Percentiles rank a stretch among this genome's conserved stretches.
Evolutionary conservation across 2,888 invertebrate genomes (phyloP).

Genomic region (Brachycybe producta): DNA sequence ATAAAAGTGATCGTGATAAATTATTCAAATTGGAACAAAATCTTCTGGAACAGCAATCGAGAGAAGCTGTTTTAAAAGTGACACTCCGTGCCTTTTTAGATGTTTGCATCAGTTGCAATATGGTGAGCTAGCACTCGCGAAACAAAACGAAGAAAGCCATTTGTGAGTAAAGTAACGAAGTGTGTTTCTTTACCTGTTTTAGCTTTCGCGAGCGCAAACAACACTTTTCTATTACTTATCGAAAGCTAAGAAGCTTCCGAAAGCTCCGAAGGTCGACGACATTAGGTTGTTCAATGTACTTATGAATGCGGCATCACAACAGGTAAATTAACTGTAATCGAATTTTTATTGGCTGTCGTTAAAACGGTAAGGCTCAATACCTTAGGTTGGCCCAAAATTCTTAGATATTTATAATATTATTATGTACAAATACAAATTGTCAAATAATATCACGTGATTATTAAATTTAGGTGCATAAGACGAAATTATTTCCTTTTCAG

Average conservation of each 20-base stretch:
- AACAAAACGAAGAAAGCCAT: too few relatives aligned
- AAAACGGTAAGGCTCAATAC: neutral
- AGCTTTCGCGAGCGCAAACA: slow-evolving; percentile 6
- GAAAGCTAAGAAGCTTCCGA: neutral
- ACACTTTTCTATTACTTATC: neutral
- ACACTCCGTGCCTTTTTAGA: slow-evolving; percentile 7
- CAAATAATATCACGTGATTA: too few relatives aligned
- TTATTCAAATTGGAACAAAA: neutral
- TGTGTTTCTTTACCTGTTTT: too few relatives aligned
- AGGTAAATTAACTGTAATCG: slow-evolving; percentile 2
- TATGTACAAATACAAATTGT: too few relatives aligned
- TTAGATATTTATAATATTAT: too few relatives aligned
- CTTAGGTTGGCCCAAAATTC: too few relatives aligned
- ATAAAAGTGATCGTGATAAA: neutral
- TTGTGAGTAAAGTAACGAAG: too few relatives aligned
- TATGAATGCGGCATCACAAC: slow-evolving; percentile 1
- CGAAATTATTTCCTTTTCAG: too few relatives aligned
- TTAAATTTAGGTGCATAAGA: too few relatives aligned
- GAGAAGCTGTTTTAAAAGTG: neutral
- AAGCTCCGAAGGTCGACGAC: neutral
- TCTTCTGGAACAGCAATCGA: neutral
- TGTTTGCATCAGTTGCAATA: slow-evolving; percentile 12
- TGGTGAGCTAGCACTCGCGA: too few relatives aligned
- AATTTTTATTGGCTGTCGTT: neutral
- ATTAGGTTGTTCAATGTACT: slow-evolving; percentile 5